Evolutionary conservation across 2,888 invertebrate species (phyloP).

Genomic region (Schizaphis graminum): DNA sequence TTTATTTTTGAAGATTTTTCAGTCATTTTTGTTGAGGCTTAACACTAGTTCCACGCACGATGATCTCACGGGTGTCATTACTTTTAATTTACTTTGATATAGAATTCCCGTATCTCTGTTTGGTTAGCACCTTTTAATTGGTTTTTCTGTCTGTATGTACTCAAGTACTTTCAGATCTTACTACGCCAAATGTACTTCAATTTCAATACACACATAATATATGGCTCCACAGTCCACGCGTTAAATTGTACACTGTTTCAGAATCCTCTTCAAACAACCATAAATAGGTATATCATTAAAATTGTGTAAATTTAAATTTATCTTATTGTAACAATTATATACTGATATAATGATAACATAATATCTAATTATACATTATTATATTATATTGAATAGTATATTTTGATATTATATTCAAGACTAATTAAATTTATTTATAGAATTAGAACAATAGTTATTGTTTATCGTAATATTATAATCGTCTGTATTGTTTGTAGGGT

Average conservation of each 20-base stretch:
- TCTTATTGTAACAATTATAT: background rate
- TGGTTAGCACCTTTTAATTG: slow-evolving; percentile 38
- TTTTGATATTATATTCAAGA: background rate
- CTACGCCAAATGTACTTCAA: background rate
- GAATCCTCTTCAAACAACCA: background rate
- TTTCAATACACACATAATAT: background rate
- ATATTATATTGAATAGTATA: background rate
- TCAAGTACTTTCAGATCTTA: background rate
- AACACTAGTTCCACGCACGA: background rate
- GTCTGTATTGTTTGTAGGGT: background rate
- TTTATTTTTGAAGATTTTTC: slow-evolving; percentile 15
- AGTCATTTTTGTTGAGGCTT: background rate
- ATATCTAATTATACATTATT: background rate
- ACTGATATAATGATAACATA: background rate
- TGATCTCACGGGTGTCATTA: background rate
- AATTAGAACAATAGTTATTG: background rate
- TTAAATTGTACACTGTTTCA: background rate
- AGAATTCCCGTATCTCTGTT: background rate
- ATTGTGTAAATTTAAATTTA: background rate
- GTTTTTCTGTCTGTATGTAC: background rate
- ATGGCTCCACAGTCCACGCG: background rate
- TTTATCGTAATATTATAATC: background rate
- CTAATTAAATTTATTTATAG: background rate
- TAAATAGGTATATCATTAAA: background rate
- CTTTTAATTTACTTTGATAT: slow-evolving; percentile 24